phyloP scores from a whole-genome alignment of 2,797 vertebrate species.

The Chaenodraco wilsoni region DNA sequence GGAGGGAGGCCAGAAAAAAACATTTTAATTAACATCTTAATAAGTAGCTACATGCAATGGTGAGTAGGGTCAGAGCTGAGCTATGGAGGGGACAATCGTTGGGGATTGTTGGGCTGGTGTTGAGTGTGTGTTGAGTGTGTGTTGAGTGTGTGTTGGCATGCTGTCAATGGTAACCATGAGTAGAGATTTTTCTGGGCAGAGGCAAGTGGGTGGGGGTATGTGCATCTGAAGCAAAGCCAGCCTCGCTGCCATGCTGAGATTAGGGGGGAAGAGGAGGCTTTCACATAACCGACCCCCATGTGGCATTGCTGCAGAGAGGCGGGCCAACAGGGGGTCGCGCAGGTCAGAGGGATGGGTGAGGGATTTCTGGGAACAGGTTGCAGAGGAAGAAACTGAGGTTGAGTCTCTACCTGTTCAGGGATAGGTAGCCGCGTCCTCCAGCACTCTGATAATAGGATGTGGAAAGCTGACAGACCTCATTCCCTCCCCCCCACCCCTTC shows the following conservation, averaged over 20 bases:
- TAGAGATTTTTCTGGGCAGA: slow-evolving; percentile 63
- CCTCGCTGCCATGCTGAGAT: slow-evolving; percentile 68
- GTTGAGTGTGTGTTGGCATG: slow-evolving; percentile 42
- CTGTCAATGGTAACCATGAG: slow-evolving; percentile 49
- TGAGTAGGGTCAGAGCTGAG: slow-evolving; percentile 45
- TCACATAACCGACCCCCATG: slow-evolving; percentile 63
- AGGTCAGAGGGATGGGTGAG: slow-evolving; percentile 7
- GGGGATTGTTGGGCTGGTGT: slow-evolving; percentile 34
- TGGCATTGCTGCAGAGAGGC: slow-evolving; percentile 49
- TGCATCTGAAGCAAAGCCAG: slow-evolving; percentile 67
- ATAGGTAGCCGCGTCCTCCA: slow-evolving; percentile 35
- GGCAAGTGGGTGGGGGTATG: slow-evolving; percentile 41
- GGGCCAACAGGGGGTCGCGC: slow-evolving; percentile 15
- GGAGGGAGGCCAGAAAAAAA: slow-evolving; percentile 15
- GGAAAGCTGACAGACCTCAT: slow-evolving; percentile 53
- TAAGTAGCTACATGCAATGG: slow-evolving; percentile 25
- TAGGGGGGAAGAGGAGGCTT: slow-evolving; percentile 63
- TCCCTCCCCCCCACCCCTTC: slow-evolving; percentile 12
- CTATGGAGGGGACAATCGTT: slow-evolving; percentile 28
- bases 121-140: slow-evolving; percentile 22
- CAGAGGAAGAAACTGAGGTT: slow-evolving; percentile 45
- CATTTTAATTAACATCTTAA: slow-evolving; percentile 46
- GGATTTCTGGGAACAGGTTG: slow-evolving; percentile 42
- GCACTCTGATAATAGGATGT: slow-evolving; percentile 58
- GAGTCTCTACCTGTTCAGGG: slow-evolving; percentile 39